Evolutionary conservation across 2,797 vertebrate genomes (phyloP), one percentile per base, ranked within the genome.

Genomic region (Sebastiscus tertius): DNA sequence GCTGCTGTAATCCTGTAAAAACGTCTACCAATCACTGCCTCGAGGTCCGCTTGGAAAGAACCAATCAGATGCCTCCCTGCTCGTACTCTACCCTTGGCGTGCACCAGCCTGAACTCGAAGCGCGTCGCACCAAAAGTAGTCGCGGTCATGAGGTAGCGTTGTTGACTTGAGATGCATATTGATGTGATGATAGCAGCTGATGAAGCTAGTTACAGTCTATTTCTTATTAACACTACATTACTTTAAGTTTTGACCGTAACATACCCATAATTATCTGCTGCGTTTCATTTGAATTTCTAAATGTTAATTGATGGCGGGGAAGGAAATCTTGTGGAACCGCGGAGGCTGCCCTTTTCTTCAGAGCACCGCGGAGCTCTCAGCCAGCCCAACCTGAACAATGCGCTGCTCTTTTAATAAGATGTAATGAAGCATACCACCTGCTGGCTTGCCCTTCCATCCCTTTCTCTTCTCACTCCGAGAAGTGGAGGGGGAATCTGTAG

Each of bases 381-480:
- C 16, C 67, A 2, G 13, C 29, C 67, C 64, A 27, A 78, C 80
- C 79, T 74, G 63, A 85, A 82, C 72, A 83, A 75, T 29, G 80
- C 62, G 86, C 49, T 76, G 75, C 87, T 85, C 80, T 80, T 87
- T 88, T 87, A 82, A 87, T 83, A 65, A 77, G 63, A 79, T n/a
- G 68, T 80, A 85, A 84, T 85, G 85, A 89, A 86, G 85, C 80
- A 24, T 60, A 56, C 39, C 75, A 74, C 83, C 80, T 82, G 74
- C 83, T 56, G 60, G 69, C 70, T 59, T 3, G 59, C 63, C 81
- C 83, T 79, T 67, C 74, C 20, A 20, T 58, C 56, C 49, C 61
- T 61, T 29, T 77, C 36, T 71, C 63, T 68, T 58, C 36, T 5
- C 31, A 59, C 10, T 36, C 26, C 22, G 68, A 80, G 46, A 68